phyloP scores from a whole-genome alignment of 2,797 vertebrate species.

The Lepilemur ruficaudatus region DNA sequence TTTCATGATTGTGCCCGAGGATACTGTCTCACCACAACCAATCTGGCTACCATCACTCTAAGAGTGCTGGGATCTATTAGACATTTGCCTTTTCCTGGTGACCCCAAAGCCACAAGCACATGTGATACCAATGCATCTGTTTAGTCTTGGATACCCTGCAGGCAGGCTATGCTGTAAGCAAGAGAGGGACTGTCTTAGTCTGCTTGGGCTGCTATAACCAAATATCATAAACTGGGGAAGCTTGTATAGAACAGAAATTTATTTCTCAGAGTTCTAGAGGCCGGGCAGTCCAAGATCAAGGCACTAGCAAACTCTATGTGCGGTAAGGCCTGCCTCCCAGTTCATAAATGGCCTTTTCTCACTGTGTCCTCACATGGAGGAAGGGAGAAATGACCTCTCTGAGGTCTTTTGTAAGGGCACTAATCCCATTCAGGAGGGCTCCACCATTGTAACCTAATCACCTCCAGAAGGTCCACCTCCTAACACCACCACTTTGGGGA shows the following conservation, averaged over 20 bases:
- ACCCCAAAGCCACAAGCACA: neutral
- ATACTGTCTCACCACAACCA: neutral
- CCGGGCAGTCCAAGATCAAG: neutral
- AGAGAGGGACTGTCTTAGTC: neutral
- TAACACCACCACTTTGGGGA: neutral
- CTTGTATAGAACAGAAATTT: neutral
- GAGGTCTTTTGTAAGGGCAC: neutral
- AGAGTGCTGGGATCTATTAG: neutral
- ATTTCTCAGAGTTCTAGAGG: neutral
- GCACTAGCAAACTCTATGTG: neutral
- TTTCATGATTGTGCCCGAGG: neutral
- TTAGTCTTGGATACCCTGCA: neutral
- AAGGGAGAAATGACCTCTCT: neutral
- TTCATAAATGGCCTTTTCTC: neutral
- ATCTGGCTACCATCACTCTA: neutral
- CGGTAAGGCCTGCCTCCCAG: neutral
- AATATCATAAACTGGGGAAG: neutral
- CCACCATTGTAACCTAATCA: neutral
- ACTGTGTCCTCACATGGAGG: neutral
- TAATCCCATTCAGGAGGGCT: neutral
- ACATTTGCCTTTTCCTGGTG: neutral
- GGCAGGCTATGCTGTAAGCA: neutral
- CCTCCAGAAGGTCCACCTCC: neutral
- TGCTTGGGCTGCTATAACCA: neutral
- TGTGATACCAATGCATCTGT: neutral